A percentile compares a stretch with the other conserved stretches of the same genome.
Conservation (phyloP, 2,888 invertebrate species). For the Quadroppia sp. region DNA sequence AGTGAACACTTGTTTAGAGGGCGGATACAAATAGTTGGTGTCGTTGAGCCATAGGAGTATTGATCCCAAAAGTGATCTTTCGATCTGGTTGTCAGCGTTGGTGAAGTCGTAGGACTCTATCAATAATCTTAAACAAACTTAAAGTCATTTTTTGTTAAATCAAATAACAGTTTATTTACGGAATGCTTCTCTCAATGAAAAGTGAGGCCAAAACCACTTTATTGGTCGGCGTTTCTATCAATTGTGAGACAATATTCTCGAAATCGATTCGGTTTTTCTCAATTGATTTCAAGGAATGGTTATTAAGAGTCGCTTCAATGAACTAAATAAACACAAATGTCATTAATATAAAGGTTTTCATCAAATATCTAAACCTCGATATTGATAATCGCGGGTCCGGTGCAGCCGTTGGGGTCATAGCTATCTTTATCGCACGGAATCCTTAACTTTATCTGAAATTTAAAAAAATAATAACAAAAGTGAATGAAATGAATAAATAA, state of each 20-base stretch:
- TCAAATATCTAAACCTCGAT: conserved; percentile 34
- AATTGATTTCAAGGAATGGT: conserved; percentile 30
- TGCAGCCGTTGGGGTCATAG: conserved; percentile 42
- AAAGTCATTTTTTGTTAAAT: too few relatives aligned
- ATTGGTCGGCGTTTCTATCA: conserved; percentile 39
- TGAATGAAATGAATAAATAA: not conserved
- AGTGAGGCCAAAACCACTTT: conserved; percentile 39
- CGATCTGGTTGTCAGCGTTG: not conserved
- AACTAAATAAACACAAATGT: not conserved
- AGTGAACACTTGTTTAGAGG: conserved; percentile 27
- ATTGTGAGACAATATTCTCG: conserved; percentile 16
- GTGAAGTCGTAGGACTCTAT: conserved; percentile 7
- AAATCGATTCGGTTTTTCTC: conserved; percentile 41
- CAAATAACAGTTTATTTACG: too few relatives aligned
- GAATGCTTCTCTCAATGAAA: conserved; percentile 39
- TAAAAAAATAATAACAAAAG: not conserved
- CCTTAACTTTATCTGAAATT: conserved; percentile 29
- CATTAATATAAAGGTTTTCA: not conserved
- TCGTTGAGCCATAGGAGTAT: conserved; percentile 11
- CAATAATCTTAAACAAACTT: not conserved
- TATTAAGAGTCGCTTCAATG: conserved; percentile 39
- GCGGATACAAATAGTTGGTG: conserved; percentile 24
- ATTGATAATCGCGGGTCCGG: conserved; percentile 30
- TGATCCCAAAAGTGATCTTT: conserved; percentile 28
- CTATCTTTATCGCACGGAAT: conserved; percentile 42